Conservation (phyloP, 2,888 invertebrate genomes). For the Cephus pygmeus region DNA sequence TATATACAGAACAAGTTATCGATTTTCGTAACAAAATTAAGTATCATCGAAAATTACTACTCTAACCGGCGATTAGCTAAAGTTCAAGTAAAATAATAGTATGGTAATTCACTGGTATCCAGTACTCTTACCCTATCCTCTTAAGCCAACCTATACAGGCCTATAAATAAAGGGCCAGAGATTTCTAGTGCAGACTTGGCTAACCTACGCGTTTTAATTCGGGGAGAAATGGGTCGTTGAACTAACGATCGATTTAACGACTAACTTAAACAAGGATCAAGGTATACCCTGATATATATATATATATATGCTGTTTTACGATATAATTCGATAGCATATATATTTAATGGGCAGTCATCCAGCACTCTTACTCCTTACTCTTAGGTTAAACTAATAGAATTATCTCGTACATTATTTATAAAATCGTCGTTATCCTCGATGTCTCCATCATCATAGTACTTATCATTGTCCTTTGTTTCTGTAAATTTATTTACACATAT, state of each 20-base stretch:
- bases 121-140: neutral
- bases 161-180: neutral
- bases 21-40: neutral
- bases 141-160: neutral
- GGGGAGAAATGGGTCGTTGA: neutral
- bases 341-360: neutral
- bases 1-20: neutral
- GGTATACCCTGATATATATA: neutral
- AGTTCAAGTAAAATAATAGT: neutral
- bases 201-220: neutral
- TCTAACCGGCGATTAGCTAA: neutral
- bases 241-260: neutral
- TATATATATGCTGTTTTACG: neutral
- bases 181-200: neutral
- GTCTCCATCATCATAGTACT: neutral
- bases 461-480: neutral
- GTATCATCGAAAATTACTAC: neutral
- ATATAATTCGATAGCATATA: neutral
- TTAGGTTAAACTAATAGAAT: conserved; percentile 1
- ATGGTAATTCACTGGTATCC: neutral
- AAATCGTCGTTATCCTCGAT: neutral
- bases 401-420: neutral
- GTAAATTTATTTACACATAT: neutral
- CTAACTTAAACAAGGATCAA: neutral
- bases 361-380: conserved; percentile 1